These are phyloP conservation scores for Gortyna flavago DNA, from an alignment of 2,888 invertebrate species.

Conservation along the genomic window DNA sequence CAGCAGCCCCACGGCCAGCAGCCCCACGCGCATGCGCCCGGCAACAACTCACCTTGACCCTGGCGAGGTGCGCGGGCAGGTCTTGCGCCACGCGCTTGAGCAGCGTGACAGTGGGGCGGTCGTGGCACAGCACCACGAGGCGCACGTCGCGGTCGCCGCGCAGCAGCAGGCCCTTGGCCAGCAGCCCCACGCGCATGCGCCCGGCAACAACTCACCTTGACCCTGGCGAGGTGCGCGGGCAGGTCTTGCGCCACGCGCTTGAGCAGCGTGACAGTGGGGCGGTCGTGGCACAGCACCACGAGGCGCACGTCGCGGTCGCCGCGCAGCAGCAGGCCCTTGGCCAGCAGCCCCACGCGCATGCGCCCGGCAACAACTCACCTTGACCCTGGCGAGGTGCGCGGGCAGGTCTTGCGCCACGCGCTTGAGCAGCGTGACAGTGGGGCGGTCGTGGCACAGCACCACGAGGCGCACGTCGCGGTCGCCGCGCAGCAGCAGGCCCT, in stretches of 20 bases:
- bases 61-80: not conserved
- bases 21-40: conserved; percentile 96
- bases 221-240: not conserved
- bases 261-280: not conserved
- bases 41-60: no score
- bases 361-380: conserved; percentile 70
- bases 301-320: no score
- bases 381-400: conserved; percentile 92
- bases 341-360: no score
- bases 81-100: not conserved
- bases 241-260: not conserved
- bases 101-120: not conserved
- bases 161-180: no score
- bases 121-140: not conserved
- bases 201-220: conserved; percentile 78
- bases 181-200: conserved; percentile 95
- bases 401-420: conserved; percentile 96
- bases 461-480: conserved; percentile 97
- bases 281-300: not conserved
- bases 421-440: conserved; percentile 96
- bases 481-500: conserved; percentile 96
- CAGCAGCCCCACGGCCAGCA: no score
- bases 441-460: conserved; percentile 98
- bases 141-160: no score
- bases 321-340: no score